Conservation (phyloP, 2,113 vertebrate genomes). For the Ariopsis seemanni region DNA sequence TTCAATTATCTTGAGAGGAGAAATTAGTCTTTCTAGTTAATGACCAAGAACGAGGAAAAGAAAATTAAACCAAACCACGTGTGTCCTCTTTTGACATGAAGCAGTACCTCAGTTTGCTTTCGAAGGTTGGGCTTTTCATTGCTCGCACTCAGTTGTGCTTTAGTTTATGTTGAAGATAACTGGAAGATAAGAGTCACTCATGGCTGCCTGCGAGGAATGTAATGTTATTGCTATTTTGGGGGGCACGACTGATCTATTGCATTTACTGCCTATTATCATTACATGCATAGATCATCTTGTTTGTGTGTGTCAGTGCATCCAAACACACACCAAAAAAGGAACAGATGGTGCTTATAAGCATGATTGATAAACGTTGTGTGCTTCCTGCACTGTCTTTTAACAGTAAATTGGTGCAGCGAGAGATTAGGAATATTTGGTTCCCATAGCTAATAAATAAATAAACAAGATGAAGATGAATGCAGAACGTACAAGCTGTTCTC, state of each 20-base stretch:
- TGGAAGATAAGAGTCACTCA: constrained; percentile 9
- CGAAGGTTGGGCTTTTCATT: background rate
- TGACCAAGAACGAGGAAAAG: constrained; percentile 6
- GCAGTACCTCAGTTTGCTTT: constrained; percentile 12
- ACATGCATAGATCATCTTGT: constrained; percentile 53
- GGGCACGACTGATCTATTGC: constrained; percentile 20
- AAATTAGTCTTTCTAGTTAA: constrained; percentile 45
- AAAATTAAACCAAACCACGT: constrained; percentile 31
- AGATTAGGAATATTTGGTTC: constrained; percentile 43
- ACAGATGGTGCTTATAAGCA: constrained; percentile 47
- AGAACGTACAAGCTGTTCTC: constrained; percentile 27
- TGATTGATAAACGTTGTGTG: constrained; percentile 47
- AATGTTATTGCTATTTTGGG: constrained; percentile 38
- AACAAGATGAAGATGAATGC: constrained; percentile 36
- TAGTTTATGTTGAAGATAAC: constrained; percentile 28
- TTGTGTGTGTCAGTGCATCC: constrained; percentile 47
- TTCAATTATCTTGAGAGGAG: constrained; percentile 35
- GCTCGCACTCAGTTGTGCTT: background rate
- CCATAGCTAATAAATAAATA: constrained; percentile 48
- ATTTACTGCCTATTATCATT: constrained; percentile 41
- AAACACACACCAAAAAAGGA: constrained; percentile 33
- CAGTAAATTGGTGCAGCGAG: constrained; percentile 28
- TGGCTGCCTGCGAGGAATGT: constrained; percentile 20
- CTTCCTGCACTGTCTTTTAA: constrained; percentile 27
- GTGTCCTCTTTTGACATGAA: constrained; percentile 11